Base-by-base conservation (phyloP, 2,888 invertebrate genomes). In the Zele albiditarsus region DNA sequence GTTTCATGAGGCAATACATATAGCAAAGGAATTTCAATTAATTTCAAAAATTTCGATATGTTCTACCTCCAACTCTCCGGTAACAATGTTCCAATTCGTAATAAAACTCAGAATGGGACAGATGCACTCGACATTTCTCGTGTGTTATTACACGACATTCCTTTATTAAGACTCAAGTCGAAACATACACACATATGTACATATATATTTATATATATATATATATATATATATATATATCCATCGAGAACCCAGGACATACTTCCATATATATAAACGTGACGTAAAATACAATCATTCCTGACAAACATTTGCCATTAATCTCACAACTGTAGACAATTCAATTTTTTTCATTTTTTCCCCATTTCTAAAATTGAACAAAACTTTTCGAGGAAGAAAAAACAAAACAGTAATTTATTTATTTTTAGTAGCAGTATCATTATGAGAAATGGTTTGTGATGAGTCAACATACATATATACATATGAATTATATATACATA, bases 131-230 rank as follows among this genome's bases (percentile, higher is more conserved):
- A 73, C 33, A 27, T 38, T n/a, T 57, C 67, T 73, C n/a, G 42
- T 46, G 42, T 58, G 27, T 14, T 67, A 67, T 58, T 28, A 31
- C 46, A 73, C 42, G 27, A 23, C 62, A 62, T 63, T 69, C 38
- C 62, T 62, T 69, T 69, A 74, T 69, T 74, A 74, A 68, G 58
- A 31, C 49, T 69, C 63, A 23, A 70, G 8, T 60, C 0, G 10
- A 70, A 49, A 46, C 16, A 46, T 46, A 46, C 14, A 46, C 5
- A 42, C 42, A 42, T 14, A 42, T 14, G 2, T 12, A 14, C 42
- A n/a, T n/a, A 46, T n/a, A n/a, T 31, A 16, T 31, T 31, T 28
- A 20, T 58, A 58, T 27, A 27, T 14, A 58, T 58, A 23, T 10
- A 23, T 58, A 58, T n/a, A n/a, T n/a, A n/a, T n/a, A n/a, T n/a